Evolutionary conservation across 2,888 invertebrate genomes (phyloP).

Genomic region (Acronicta aceris): DNA sequence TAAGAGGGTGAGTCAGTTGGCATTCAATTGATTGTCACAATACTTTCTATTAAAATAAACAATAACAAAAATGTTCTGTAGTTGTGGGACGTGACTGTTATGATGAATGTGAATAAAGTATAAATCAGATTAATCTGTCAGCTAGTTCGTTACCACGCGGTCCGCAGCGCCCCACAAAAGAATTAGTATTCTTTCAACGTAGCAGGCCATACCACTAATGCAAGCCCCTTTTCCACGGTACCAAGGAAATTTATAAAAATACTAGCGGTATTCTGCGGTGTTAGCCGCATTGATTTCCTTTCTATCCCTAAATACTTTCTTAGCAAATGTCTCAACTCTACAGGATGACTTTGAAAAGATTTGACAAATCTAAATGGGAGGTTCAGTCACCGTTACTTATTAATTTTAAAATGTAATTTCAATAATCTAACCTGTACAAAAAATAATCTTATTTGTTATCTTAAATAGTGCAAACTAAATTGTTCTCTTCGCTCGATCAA

Average conservation of each 20-base stretch:
- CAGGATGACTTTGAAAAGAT: no score
- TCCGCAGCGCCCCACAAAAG: conserved; percentile 12
- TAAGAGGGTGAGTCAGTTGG: neutral
- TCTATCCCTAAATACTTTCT: no score
- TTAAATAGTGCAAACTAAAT: no score
- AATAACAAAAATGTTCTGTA: conserved; percentile 1
- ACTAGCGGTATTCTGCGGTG: neutral
- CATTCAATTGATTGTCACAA: conserved; percentile 1
- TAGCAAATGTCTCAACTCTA: no score
- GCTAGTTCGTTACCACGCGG: conserved; percentile 39
- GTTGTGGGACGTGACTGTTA: conserved; percentile 22
- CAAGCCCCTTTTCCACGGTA: conserved; percentile 21
- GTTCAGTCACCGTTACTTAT: no score
- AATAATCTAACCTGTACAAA: no score
- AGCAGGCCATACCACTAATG: conserved; percentile 41
- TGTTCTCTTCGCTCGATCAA: no score
- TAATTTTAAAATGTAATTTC: no score
- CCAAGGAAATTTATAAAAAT: conserved; percentile 18
- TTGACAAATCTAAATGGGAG: no score
- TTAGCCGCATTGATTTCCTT: no score
- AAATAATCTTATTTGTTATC: no score
- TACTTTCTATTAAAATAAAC: neutral
- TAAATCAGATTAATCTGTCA: conserved; percentile 46
- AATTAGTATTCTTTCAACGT: conserved; percentile 50
- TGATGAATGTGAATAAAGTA: conserved; percentile 42